phyloP scores from a whole-genome alignment of 2,888 invertebrate genomes.

The Lucinisca nassula region DNA sequence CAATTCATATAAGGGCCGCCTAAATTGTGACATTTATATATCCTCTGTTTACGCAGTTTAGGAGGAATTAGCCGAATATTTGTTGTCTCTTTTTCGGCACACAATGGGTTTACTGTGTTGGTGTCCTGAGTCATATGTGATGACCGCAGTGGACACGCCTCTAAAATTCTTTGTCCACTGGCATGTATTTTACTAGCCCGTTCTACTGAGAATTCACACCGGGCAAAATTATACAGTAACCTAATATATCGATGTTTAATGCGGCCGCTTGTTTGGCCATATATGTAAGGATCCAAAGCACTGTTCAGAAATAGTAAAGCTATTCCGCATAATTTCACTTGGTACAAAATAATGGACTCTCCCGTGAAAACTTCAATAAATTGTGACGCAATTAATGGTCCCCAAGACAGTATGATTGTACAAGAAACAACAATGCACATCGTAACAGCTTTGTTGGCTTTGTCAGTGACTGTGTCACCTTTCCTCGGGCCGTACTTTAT shows the following conservation, averaged over 20 bases:
- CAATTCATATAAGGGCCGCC: slow-evolving; percentile 1
- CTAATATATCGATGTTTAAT: slow-evolving; percentile 72
- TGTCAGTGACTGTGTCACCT: slow-evolving; percentile 71
- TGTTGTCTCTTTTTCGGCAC: background rate
- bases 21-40: background rate
- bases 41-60: background rate
- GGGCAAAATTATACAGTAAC: slow-evolving; percentile 46
- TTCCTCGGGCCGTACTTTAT: slow-evolving; percentile 44
- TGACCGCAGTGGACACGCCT: slow-evolving; percentile 29
- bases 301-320: slow-evolving; percentile 83
- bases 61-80: background rate
- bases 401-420: slow-evolving; percentile 81
- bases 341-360: slow-evolving; percentile 81
- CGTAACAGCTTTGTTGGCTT: slow-evolving; percentile 78
- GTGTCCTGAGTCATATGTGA: slow-evolving; percentile 49
- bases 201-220: slow-evolving; percentile 41
- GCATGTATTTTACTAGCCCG: slow-evolving; percentile 11
- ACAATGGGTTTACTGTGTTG: slow-evolving; percentile 24
- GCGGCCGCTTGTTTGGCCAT: slow-evolving; percentile 78
- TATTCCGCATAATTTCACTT: slow-evolving; percentile 83
- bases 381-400: slow-evolving; percentile 80
- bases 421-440: slow-evolving; percentile 81
- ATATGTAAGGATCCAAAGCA: slow-evolving; percentile 82
- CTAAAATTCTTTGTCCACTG: slow-evolving; percentile 19
- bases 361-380: slow-evolving; percentile 77